These are phyloP conservation scores for Lamellibrachia satsuma DNA, from an alignment of 2,888 invertebrate genomes.

Conservation along the genomic window DNA sequence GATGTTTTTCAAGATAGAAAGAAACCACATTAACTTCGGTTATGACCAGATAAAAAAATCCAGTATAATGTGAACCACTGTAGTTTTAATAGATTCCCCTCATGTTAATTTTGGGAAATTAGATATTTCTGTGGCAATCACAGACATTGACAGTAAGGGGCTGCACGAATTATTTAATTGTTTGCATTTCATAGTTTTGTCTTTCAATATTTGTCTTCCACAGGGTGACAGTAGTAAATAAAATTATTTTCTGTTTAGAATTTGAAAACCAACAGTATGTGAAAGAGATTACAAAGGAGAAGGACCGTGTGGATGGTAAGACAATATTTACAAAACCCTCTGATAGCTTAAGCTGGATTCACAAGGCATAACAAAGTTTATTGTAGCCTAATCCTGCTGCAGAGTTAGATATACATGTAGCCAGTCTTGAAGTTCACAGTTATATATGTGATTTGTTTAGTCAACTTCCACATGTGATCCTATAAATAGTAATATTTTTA, in stretches of 20 bases:
- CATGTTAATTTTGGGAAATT: not conserved
- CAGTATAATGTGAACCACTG: not conserved
- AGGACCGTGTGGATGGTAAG: not conserved
- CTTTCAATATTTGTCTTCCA: not conserved
- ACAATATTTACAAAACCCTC: not conserved
- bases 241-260: not conserved
- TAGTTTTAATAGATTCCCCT: not conserved
- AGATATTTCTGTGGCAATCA: not conserved
- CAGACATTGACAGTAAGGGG: not conserved
- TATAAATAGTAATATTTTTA: too few species aligned
- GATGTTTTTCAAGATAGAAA: not conserved
- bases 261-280: constrained; percentile 12
- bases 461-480: too few species aligned
- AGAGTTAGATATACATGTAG: too few species aligned
- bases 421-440: too few species aligned
- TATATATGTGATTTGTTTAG: too few species aligned
- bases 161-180: not conserved
- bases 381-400: too few species aligned
- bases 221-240: not conserved
- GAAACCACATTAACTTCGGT: not conserved
- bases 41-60: not conserved
- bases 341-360: not conserved
- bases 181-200: not conserved
- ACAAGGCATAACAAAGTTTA: too few species aligned
- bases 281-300: not conserved